A percentile compares a stretch with the other conserved stretches of the same genome.
Conservation (phyloP, 2,113 vertebrate species). For the Corvus cornix region DNA sequence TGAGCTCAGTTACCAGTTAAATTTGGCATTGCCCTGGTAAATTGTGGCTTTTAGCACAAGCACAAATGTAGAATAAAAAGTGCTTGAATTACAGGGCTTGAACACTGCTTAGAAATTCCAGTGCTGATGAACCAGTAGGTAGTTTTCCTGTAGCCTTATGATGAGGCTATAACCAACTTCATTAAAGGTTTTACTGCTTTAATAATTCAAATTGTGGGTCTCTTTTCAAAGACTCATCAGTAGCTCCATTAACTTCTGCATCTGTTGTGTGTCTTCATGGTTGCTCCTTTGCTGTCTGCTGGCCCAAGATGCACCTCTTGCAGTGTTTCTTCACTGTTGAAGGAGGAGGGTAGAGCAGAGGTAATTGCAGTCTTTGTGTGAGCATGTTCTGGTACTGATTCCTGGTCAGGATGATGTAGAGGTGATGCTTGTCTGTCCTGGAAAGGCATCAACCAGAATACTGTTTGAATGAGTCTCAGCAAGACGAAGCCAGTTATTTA, state of each 20-base stretch:
- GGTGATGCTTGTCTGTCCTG: neutral
- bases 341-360: neutral
- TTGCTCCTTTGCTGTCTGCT: neutral
- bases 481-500: neutral
- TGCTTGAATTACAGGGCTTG: slow-evolving; percentile 31
- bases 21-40: neutral
- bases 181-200: slow-evolving; percentile 57
- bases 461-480: neutral
- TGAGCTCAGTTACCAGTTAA: neutral
- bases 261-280: neutral
- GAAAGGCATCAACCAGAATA: neutral
- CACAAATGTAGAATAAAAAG: neutral
- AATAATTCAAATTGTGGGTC: slow-evolving; percentile 51
- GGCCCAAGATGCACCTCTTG: accelerated
- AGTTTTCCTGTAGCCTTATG: slow-evolving; percentile 36
- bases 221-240: slow-evolving; percentile 19
- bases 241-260: slow-evolving; percentile 31
- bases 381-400: neutral
- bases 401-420: neutral
- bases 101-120: neutral
- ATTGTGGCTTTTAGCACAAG: neutral
- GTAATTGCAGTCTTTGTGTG: neutral
- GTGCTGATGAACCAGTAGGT: slow-evolving; percentile 21
- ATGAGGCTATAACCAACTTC: slow-evolving; percentile 28
- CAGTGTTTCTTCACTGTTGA: neutral